Evolutionary conservation across 2,113 vertebrate species (phyloP).

Genomic region (Corydoras sp.): DNA sequence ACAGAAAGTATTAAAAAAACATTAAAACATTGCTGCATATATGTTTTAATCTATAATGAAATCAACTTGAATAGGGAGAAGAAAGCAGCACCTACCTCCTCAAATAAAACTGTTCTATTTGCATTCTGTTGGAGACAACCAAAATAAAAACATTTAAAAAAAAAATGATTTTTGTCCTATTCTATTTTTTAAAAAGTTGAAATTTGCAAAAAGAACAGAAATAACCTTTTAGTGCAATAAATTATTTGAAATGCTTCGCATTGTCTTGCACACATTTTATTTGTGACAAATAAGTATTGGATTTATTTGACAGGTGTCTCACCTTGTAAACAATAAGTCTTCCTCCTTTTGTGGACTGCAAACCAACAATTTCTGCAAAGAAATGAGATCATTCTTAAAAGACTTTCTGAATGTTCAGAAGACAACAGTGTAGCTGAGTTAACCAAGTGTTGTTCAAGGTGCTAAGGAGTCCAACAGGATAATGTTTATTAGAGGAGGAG

Average conservation of each 20-base stretch:
- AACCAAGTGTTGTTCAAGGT: slow-evolving; percentile 24
- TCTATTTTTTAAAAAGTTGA: neutral
- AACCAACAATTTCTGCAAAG: slow-evolving; percentile 8
- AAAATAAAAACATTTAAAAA: no score
- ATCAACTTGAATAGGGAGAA: neutral
- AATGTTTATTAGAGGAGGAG: slow-evolving; percentile 34
- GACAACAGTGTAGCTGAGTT: neutral
- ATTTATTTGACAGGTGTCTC: neutral
- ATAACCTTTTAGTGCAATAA: neutral
- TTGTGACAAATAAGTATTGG: neutral
- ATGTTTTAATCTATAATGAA: no score
- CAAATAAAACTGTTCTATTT: slow-evolving; percentile 2
- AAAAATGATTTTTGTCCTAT: neutral
- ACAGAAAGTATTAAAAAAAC: no score
- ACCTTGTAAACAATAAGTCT: neutral
- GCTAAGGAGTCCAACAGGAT: slow-evolving; percentile 21
- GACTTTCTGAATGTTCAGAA: slow-evolving; percentile 10
- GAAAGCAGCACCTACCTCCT: slow-evolving; percentile 12
- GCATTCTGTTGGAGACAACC: neutral
- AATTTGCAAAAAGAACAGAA: neutral
- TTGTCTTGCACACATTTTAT: neutral
- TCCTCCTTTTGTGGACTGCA: neutral
- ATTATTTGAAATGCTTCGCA: neutral
- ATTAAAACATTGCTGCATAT: no score
- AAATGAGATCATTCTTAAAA: neutral